Conservation (phyloP, 2,113 vertebrate species). For the Cottus gobio region DNA sequence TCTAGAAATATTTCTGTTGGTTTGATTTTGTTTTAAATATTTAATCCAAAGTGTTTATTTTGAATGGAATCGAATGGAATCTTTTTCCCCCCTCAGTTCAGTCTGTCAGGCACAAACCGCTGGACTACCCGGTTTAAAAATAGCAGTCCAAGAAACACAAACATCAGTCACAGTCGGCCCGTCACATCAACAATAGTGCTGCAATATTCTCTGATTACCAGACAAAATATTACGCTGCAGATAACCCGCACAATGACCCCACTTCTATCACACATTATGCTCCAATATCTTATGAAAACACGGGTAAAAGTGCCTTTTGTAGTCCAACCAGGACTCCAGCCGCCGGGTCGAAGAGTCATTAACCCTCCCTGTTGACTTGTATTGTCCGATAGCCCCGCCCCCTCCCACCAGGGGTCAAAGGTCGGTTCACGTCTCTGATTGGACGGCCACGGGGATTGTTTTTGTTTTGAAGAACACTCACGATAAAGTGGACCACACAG, state of each 20-base stretch:
- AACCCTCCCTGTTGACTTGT: conserved; percentile 37
- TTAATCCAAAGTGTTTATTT: conserved; percentile 23
- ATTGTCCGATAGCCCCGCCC: conserved; percentile 61
- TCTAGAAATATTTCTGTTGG: not conserved
- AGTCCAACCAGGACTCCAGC: conserved; percentile 12
- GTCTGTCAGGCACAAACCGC: not conserved
- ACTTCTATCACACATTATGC: conserved; percentile 34
- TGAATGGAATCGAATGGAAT: conserved; percentile 1
- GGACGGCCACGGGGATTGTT: not conserved
- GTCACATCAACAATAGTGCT: conserved; percentile 60
- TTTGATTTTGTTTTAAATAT: conserved; percentile 23
- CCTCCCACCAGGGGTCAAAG: conserved; percentile 16
- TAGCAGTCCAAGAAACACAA: conserved; percentile 51
- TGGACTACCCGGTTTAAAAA: conserved; percentile 35
- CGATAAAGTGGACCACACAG: too few relatives aligned
- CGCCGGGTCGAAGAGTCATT: conserved; percentile 32
- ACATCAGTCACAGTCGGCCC: conserved; percentile 47
- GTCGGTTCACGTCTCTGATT: conserved; percentile 28
- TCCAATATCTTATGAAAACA: conserved; percentile 57
- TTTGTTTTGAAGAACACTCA: not conserved
- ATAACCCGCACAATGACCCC: conserved; percentile 65
- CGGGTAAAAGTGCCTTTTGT: conserved; percentile 29
- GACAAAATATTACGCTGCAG: conserved; percentile 65
- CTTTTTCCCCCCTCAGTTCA: not conserved
- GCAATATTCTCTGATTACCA: conserved; percentile 65